Evolutionary conservation across 2,797 vertebrate species (phyloP), one percentile per base, ranked within the genome.

Genomic region (Xiphorhynchus erythropygius): DNA sequence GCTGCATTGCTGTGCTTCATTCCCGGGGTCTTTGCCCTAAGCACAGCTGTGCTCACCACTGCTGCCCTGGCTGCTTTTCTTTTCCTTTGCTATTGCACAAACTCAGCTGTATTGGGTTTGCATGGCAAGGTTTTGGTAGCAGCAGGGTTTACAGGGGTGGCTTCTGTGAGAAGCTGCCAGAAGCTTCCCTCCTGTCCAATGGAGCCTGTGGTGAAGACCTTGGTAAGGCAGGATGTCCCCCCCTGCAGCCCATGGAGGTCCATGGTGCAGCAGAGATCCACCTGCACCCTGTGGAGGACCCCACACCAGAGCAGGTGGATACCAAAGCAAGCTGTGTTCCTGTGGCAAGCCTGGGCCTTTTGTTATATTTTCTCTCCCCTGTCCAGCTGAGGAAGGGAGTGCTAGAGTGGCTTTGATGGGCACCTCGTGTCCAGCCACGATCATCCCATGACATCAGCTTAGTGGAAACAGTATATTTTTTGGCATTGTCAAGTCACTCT

Each of bases 61-160:
- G 35, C 50, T 75, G 46, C 33, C 59, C 39, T 55, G 0, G 0
- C 25, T 76, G 63, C 35, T 82, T 37, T 60, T 30, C 17, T 22
- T 62, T 35, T 22, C 33, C 32, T 0, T 47, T 64, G 59, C 52
- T 73, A 1, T 44, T 44, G 30, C 19, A 16, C 7, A 6, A 74
- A 5, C 33, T 33, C 2, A 0, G 0, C 18, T 15, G 8, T 6
- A 0, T 1, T 37, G 32, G 17, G 22, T 41, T 27, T 60, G n/a
- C 35, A 23, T 12, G 53, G 46, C 47, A 71, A 60, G 24, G 28
- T 9, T 47, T 60, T 55, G 18, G 13, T 18, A 39, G 53, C 42
- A n/a, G 28, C 6, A 46, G 21, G 5, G 23, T 28, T 60, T 60
- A 3, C 65, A 49, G 53, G 17, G 39, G 5, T 23, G 10, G 14